Base-by-base conservation (phyloP, 2,888 invertebrate genomes). In the Lasioglossum leucozonium region DNA sequence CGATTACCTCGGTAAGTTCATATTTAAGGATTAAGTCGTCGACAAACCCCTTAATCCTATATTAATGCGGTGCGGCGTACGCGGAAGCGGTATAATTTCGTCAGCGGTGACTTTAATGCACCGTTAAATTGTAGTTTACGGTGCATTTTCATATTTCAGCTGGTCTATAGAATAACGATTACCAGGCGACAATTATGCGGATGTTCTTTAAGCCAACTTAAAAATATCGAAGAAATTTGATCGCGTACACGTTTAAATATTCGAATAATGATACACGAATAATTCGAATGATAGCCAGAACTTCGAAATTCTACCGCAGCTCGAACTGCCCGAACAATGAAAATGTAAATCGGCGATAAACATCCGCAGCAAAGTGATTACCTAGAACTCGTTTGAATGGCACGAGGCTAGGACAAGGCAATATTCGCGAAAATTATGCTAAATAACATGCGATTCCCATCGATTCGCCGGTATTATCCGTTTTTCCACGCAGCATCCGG, bases 401-500 rank as follows among this genome's bases (percentile, higher is more conserved):
- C 11, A 67, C 67, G 34, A 8, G 22, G 34, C 67, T 22, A 18
- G 22, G 37, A 37, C 37, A 37, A 67, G 37, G 34, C 67, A 67
- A 67, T 67, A 67, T 67, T 37, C 67, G 37, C 4, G 18, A 37
- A 34, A 37, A 37, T 37, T 67, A 67, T 37, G 22, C 67, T 67
- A 37, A 67, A 37, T 37, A 22, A 22, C 22, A 34, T 51, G n/a
- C n/a, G 34, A 55, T 69, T 73, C 47, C 18, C 77, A 40, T 47
- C 47, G 18, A 62, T 77, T 62, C 34, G 22, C 72, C 18, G 5
- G 26, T 13, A 55, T 80, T 69, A 55, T 22, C 10, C 40, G 40
- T 79, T 73, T 65, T 40, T 72, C 34, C 71, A 26, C 16, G 16
- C 30, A 44, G 37, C 62, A 65, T 79, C 72, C 73, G 30, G 16